Base-by-base conservation (phyloP, 2,888 invertebrate genomes). In the Stomorhina lunata region DNA sequence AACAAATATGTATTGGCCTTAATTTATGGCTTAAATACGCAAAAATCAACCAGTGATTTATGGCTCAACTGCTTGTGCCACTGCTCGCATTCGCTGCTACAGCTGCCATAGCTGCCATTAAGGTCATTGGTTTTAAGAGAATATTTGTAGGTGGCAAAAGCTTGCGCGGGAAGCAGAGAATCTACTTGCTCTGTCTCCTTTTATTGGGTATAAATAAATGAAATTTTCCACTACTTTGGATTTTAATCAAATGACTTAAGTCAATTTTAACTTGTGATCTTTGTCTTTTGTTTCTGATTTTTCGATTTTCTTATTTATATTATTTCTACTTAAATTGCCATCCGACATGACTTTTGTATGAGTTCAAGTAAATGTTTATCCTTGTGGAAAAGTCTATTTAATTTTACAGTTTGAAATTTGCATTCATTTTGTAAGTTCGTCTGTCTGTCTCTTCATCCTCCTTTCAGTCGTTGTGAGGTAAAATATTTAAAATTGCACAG, bases 31-130 rank as follows among this genome's bases (percentile, higher is more conserved):
- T 65, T 65, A 45, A 61, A 75, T 75, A 15, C 15, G 48, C 32
- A 61, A 68, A 73, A 50, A 59, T 50, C 40, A 81, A 61, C 29
- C 45, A 48, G 66, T 81, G 81, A 81, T 81, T 81, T 81, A 81
- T 81, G 66, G 53, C 66, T 53, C 53, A 57, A 43, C 29, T 55
- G 2, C 43, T 69, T 25, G 37, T 61, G 68, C 45, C 32, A 12
- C 55, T 57, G 37, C n/a, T 65, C 9, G n/a, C 10, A 2, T 22
- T 12, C 48, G 66, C 32, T 37, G 34, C 40, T 27, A 53, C 29
- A 65, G 32, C 32, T 45, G 68, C 53, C 3, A 43, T 17, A 15
- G 10, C 20, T 12, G 37, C 2, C 20, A 40, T 15, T 72, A 17
- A 20, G 29, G 45, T 48, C 55, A 32, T 55, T 63, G 80, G 40